Percentiles rank a stretch among this genome's conserved stretches.
Evolutionary conservation across 2,888 invertebrate species (phyloP).

Genomic region (Pachymerium ferrugineum): DNA sequence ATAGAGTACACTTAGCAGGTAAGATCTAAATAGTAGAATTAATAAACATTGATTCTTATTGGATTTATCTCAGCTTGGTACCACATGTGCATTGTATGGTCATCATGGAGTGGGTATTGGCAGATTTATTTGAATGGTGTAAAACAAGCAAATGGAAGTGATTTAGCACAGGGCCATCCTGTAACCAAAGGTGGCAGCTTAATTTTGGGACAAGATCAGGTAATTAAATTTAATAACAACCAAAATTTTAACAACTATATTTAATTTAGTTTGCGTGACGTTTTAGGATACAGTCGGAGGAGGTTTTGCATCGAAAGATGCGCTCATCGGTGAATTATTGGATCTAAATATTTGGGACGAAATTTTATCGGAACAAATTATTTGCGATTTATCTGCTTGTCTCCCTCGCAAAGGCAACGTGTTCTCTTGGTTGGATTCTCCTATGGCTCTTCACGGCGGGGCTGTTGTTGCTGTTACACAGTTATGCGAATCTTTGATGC

Average conservation of each 20-base stretch:
- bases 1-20: neutral
- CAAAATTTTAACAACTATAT: neutral
- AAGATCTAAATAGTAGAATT: neutral
- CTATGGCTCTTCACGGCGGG: slow-evolving; percentile 3
- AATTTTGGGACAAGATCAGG: slow-evolving; percentile 23
- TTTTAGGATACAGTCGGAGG: slow-evolving; percentile 3
- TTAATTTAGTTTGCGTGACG: neutral
- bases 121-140: neutral
- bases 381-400: neutral
- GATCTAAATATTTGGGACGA: slow-evolving; percentile 27
- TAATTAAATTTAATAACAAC: neutral
- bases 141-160: neutral
- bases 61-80: slow-evolving; percentile 1
- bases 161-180: neutral
- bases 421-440: slow-evolving; percentile 2
- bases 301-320: slow-evolving; percentile 23
- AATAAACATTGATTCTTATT: neutral
- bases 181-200: neutral
- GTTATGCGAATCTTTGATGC: slow-evolving; percentile 4
- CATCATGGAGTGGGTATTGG: slow-evolving; percentile 27
- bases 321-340: neutral
- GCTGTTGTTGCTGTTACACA: neutral
- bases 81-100: slow-evolving; percentile 22
- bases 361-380: neutral
- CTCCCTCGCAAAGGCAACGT: neutral